These are phyloP conservation scores for Brachyhypopomus gauderio DNA, from an alignment of 2,113 vertebrate species.

Conservation along the genomic window DNA sequence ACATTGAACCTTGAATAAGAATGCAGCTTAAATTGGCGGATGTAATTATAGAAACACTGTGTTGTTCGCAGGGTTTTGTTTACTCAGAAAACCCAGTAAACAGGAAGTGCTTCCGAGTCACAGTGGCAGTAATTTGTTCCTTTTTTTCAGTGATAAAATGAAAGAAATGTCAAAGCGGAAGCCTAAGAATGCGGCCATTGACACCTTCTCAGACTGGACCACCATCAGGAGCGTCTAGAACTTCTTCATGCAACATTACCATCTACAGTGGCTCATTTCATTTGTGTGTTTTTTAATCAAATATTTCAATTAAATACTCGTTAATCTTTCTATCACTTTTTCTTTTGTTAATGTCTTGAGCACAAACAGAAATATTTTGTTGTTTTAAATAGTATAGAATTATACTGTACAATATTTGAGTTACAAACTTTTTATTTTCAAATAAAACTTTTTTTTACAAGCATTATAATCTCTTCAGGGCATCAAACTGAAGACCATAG, in stretches of 20 bases:
- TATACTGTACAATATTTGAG: too few relatives aligned
- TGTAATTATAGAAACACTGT: not conserved
- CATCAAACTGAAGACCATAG: too few relatives aligned
- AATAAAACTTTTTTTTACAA: too few relatives aligned
- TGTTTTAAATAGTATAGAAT: too few relatives aligned
- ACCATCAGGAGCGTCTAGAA: constrained; percentile 1
- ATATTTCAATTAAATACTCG: not conserved
- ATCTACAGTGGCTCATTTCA: not conserved
- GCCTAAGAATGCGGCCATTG: not conserved
- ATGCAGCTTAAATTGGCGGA: too few relatives aligned
- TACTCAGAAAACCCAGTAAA: not conserved
- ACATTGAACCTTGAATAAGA: too few relatives aligned
- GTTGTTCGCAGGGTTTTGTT: not conserved
- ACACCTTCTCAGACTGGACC: not conserved
- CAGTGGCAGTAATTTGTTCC: constrained; percentile 8
- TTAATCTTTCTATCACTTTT: not conserved
- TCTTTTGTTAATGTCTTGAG: too few relatives aligned
- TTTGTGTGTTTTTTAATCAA: too few relatives aligned
- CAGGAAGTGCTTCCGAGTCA: constrained; percentile 28
- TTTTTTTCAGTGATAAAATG: constrained; percentile 58
- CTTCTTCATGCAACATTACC: not conserved
- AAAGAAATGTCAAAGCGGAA: constrained; percentile 51
- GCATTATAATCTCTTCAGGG: too few relatives aligned
- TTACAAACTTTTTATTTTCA: too few relatives aligned
- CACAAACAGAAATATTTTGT: too few relatives aligned